Evolutionary conservation across 2,113 vertebrate genomes (phyloP).

Genomic region (Protobothrops flavoviridis): DNA sequence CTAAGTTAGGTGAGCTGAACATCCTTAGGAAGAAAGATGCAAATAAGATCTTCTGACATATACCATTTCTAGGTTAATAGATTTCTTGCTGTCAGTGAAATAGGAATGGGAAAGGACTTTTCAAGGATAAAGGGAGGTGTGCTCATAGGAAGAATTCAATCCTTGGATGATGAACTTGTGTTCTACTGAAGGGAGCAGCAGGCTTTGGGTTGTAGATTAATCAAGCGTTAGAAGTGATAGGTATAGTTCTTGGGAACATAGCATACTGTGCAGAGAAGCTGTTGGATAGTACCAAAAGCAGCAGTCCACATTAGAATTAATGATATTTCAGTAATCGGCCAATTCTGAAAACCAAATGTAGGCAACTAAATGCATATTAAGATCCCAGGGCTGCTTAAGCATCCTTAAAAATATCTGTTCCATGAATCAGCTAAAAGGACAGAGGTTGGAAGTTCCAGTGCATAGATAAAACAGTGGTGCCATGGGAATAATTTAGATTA

Average conservation of each 20-base stretch:
- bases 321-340: neutral
- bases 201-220: neutral
- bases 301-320: neutral
- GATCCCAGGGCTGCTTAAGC: neutral
- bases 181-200: neutral
- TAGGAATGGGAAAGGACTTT: neutral
- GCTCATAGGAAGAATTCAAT: neutral
- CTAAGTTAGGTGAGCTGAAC: neutral
- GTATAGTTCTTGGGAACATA: neutral
- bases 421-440: neutral
- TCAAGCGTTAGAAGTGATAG: neutral
- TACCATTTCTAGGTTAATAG: neutral
- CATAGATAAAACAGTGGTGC: neutral
- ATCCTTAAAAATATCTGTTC: neutral
- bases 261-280: neutral
- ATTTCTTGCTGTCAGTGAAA: neutral
- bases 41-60: neutral
- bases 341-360: neutral
- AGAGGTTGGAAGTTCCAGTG: neutral
- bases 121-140: neutral
- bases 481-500: neutral
- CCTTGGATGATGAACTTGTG: neutral
- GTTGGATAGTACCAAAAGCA: neutral
- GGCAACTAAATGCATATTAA: neutral
- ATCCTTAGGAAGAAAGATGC: neutral